These are phyloP conservation scores for Neogale vison DNA, from an alignment of 2,113 vertebrate species.

Conservation along the genomic window DNA sequence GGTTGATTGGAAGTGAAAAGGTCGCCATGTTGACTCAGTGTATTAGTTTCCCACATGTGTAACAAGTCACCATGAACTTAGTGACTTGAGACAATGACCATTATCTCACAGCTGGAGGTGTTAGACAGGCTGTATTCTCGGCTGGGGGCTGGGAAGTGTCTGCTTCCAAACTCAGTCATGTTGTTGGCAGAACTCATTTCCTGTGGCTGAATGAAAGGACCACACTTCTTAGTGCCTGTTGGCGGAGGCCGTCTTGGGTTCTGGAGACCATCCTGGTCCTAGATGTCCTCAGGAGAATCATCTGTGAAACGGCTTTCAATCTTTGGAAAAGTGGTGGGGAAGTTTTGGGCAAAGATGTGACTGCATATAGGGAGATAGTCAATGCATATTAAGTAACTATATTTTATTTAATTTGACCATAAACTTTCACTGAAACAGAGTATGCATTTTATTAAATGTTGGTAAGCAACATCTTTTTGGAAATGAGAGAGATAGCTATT, in stretches of 20 bases:
- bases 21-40: not conserved
- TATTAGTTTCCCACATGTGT: not conserved
- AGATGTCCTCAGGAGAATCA: not conserved
- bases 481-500: not conserved
- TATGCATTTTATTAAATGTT: not conserved
- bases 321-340: not conserved
- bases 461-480: not conserved
- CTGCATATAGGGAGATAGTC: not conserved
- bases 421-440: not conserved
- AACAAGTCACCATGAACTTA: not conserved
- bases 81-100: not conserved
- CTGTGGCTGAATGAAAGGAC: not conserved
- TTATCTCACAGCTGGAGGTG: not conserved
- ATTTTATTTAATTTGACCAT: not conserved
- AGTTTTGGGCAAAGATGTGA: not conserved
- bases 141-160: not conserved
- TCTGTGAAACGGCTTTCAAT: not conserved
- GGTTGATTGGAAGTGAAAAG: not conserved
- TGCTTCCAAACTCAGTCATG: not conserved
- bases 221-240: not conserved
- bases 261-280: not conserved
- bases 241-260: not conserved
- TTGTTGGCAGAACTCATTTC: not conserved
- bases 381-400: not conserved
- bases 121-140: not conserved